phyloP scores from a whole-genome alignment of 1,140 invertebrate species.

The Procambarus clarkii region DNA sequence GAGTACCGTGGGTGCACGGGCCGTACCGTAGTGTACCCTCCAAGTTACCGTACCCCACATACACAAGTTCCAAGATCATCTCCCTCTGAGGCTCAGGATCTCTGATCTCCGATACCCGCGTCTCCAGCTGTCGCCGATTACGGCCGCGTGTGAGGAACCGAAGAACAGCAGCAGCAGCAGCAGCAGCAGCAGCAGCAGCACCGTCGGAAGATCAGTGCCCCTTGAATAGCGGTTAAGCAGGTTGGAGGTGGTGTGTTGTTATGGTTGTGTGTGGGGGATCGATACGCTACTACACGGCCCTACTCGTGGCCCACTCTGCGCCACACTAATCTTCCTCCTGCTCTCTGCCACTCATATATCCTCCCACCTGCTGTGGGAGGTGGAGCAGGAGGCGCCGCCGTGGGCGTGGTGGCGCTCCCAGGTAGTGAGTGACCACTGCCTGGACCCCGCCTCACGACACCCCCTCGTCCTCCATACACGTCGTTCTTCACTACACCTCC shows the following conservation, averaged over 20 bases:
- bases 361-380: too few relatives aligned
- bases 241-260: neutral
- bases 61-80: neutral
- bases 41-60: neutral
- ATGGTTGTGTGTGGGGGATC: neutral
- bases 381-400: too few relatives aligned
- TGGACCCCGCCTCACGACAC: neutral
- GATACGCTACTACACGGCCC: too few relatives aligned
- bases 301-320: too few relatives aligned
- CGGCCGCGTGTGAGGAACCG: too few relatives aligned
- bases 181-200: too few relatives aligned
- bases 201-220: too few relatives aligned
- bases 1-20: too few relatives aligned
- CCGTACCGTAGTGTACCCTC: neutral
- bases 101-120: neutral
- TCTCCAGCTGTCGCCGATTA: neutral
- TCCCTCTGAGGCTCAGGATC: neutral
- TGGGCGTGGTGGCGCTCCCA: neutral
- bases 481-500: neutral
- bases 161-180: too few relatives aligned
- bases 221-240: too few relatives aligned
- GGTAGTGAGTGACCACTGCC: neutral
- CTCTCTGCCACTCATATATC: too few relatives aligned
- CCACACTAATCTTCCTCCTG: too few relatives aligned
- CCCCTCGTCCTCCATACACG: neutral